These are phyloP conservation scores for Ctena decussata DNA, from an alignment of 2,888 invertebrate species.

Conservation along the genomic window DNA sequence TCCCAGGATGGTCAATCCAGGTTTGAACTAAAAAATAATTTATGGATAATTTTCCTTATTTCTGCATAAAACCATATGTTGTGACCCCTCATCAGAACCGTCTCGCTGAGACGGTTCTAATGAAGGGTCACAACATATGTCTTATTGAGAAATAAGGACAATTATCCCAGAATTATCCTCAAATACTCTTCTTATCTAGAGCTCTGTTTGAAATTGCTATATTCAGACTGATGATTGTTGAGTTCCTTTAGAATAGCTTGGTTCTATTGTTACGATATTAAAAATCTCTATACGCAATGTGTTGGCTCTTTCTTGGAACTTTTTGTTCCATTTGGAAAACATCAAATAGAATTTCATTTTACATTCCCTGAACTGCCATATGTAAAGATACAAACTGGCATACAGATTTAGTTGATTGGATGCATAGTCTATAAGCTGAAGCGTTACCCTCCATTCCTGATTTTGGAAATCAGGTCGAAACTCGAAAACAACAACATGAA, in stretches of 20 bases:
- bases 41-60: no score
- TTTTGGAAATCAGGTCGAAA: background rate
- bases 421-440: background rate
- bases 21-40: no score
- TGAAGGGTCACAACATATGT: no score
- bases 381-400: background rate
- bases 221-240: background rate
- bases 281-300: background rate
- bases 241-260: background rate
- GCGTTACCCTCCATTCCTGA: background rate
- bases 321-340: background rate
- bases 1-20: no score
- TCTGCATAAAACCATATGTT: no score
- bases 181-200: no score
- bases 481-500: background rate
- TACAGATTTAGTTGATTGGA: background rate
- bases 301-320: background rate
- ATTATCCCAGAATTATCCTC: no score
- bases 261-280: background rate
- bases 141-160: no score
- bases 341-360: background rate
- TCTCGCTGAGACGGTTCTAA: no score
- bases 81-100: no score
- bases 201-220: no score
- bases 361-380: background rate